phyloP scores from a whole-genome alignment of 1,140 invertebrate genomes.

The Rhagoletis pomonella region DNA sequence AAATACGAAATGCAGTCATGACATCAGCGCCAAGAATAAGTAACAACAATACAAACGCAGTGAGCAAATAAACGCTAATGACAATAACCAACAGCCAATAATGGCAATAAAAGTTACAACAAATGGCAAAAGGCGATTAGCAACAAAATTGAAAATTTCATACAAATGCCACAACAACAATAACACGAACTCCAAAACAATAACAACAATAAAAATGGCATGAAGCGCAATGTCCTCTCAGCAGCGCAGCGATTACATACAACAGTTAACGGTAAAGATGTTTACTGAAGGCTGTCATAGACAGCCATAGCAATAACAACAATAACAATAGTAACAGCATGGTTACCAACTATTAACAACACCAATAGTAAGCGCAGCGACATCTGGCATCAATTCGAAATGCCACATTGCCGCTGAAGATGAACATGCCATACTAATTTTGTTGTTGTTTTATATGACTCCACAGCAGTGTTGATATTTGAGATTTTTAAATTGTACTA shows the following conservation, averaged over 20 bases:
- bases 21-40: background rate
- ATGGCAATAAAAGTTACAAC: background rate
- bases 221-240: conserved; percentile 22
- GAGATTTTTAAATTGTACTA: too few relatives aligned
- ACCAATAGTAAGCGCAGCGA: conserved; percentile 30
- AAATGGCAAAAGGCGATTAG: background rate
- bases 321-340: background rate
- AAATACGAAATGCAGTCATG: background rate
- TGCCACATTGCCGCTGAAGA: conserved; percentile 34
- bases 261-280: background rate
- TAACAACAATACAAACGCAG: background rate
- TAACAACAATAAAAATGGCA: background rate
- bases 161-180: too few relatives aligned
- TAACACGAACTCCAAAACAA: background rate
- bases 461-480: too few relatives aligned
- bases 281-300: background rate
- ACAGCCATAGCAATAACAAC: background rate
- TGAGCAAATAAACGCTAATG: background rate
- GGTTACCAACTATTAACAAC: background rate
- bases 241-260: conserved; percentile 7
- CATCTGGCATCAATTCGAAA: conserved; percentile 39
- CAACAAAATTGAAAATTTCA: conserved; percentile 23
- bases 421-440: background rate
- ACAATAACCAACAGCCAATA: background rate
- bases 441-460: background rate